phyloP scores from a whole-genome alignment of 2,797 vertebrate species.

The Parauchenoglanis ngamensis region DNA sequence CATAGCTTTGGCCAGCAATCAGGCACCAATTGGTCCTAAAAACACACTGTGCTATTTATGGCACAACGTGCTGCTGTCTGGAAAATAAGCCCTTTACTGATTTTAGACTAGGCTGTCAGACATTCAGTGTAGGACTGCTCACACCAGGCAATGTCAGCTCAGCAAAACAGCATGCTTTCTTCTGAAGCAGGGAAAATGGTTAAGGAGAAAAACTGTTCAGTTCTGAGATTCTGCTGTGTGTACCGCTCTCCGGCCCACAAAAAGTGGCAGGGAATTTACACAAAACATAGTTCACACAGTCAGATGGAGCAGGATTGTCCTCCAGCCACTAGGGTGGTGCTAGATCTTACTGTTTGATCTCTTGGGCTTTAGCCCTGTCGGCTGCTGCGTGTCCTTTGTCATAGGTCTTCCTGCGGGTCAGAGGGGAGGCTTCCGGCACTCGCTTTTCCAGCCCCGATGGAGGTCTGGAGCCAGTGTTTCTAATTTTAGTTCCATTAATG shows the following conservation, averaged over 20 bases:
- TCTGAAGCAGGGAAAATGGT: constrained; percentile 50
- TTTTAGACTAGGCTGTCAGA: constrained; percentile 23
- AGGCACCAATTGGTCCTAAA: constrained; percentile 6
- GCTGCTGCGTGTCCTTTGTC: constrained; percentile 80
- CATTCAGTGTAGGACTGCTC: constrained; percentile 59
- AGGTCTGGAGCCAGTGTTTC: constrained; percentile 81
- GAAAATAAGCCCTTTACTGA: constrained; percentile 1
- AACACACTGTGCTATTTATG: constrained; percentile 26
- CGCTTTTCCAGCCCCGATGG: constrained; percentile 81
- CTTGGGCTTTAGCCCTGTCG: constrained; percentile 89
- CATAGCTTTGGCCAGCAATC: neutral
- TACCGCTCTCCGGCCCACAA: neutral
- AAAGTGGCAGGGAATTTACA: neutral
- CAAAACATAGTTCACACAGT: constrained; percentile 37
- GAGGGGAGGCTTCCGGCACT: constrained; percentile 87
- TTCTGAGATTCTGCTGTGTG: constrained; percentile 31
- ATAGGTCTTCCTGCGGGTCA: constrained; percentile 88
- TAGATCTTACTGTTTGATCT: constrained; percentile 91
- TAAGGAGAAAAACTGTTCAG: neutral
- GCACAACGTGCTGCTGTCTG: neutral
- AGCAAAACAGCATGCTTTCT: constrained; percentile 64
- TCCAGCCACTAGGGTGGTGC: constrained; percentile 55
- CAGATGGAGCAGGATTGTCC: constrained; percentile 34
- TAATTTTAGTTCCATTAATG: constrained; percentile 62
- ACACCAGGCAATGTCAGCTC: constrained; percentile 52